These are phyloP conservation scores for Cardiocondyla obscurior DNA, from an alignment of 1,140 invertebrate species.

Conservation along the genomic window DNA sequence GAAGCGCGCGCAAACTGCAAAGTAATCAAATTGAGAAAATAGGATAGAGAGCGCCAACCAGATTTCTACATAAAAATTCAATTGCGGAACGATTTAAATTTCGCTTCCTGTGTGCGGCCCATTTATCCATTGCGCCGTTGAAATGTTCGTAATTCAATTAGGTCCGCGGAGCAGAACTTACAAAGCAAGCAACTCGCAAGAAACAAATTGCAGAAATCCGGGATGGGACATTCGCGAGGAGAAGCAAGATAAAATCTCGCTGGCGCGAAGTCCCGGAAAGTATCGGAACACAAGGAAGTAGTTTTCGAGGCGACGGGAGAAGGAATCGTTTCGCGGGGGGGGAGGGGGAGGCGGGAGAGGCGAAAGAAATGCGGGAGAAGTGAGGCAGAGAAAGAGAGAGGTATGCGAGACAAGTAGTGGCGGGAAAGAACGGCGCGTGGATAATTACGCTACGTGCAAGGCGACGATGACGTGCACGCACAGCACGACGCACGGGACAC, in stretches of 20 bases:
- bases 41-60: background rate
- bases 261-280: conserved; percentile 13
- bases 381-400: background rate
- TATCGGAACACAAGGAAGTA: background rate
- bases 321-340: background rate
- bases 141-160: conserved; percentile 54
- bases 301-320: conserved; percentile 23
- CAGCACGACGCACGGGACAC: conserved; percentile 20
- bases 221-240: conserved; percentile 22
- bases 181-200: conserved; percentile 30
- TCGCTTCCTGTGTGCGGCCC: background rate
- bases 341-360: no score
- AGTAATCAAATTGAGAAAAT: conserved; percentile 23
- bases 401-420: background rate
- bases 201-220: conserved; percentile 52
- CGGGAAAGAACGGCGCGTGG: background rate
- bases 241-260: conserved; percentile 42
- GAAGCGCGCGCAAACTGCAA: background rate
- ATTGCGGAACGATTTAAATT: conserved; percentile 39
- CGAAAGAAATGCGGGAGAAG: background rate
- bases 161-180: conserved; percentile 16
- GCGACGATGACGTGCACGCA: background rate
- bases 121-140: conserved; percentile 7
- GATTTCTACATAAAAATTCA: conserved; percentile 26
- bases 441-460: conserved; percentile 46